Percentiles rank a stretch among this genome's conserved stretches.
Conservation (phyloP, 2,888 invertebrate species). For the Strigamia maritima region DNA sequence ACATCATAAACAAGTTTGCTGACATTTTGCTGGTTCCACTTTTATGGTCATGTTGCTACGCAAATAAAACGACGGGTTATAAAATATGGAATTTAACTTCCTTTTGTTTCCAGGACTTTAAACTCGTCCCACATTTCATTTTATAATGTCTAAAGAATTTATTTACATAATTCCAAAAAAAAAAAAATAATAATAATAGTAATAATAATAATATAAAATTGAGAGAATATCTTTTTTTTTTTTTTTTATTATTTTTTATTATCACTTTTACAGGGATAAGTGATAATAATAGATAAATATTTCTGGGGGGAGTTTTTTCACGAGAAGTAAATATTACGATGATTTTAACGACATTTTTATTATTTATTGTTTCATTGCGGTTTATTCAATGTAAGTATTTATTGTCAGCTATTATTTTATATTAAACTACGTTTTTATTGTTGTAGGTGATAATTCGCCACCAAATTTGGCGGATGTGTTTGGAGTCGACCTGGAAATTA, state of each 20-base stretch:
- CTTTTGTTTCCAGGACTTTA: not conserved
- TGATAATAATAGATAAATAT: not conserved
- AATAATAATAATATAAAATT: too few species aligned
- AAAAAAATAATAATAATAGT: not conserved
- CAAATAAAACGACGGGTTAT: not conserved
- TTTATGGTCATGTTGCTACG: not conserved
- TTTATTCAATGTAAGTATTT: not conserved
- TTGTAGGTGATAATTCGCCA: not conserved
- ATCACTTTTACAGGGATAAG: not conserved
- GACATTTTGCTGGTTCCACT: not conserved
- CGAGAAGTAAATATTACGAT: not conserved
- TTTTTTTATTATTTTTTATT: too few species aligned
- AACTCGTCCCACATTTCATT: not conserved
- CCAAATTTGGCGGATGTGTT: not conserved
- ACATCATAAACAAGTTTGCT: not conserved
- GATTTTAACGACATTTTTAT: not conserved
- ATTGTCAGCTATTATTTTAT: not conserved
- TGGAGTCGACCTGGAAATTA: not conserved
- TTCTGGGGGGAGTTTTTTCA: not conserved
- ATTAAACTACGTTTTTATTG: not conserved
- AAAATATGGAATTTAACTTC: not conserved
- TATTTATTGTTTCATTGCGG: not conserved
- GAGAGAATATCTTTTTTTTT: too few species aligned
- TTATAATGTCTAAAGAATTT: not conserved
- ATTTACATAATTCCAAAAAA: too few species aligned